Evolutionary conservation across 2,888 invertebrate genomes (phyloP).

Genomic region (Dicycla oo): DNA sequence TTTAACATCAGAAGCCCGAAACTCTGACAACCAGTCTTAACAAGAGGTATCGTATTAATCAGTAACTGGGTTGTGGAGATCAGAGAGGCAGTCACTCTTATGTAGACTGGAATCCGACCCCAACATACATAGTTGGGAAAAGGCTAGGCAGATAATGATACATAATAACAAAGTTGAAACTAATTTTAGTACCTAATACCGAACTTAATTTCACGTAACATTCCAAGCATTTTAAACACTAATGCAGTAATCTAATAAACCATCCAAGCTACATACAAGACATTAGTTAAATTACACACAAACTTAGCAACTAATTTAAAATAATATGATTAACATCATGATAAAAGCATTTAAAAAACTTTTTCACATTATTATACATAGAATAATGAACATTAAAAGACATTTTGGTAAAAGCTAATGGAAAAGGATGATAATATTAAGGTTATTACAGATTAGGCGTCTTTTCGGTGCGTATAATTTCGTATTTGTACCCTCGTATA

Average conservation of each 20-base stretch:
- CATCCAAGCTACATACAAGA: not conserved
- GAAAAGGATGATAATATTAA: not conserved
- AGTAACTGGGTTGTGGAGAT: no score
- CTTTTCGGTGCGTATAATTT: not conserved
- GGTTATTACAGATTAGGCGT: no score
- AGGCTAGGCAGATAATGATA: no score
- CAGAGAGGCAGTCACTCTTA: no score
- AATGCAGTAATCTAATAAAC: slow-evolving; percentile 22
- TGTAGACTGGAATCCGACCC: no score
- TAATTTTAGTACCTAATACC: not conserved
- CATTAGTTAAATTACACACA: slow-evolving; percentile 4
- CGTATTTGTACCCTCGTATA: not conserved
- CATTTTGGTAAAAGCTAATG: slow-evolving; percentile 9
- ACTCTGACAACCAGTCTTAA: no score
- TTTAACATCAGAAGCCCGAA: no score
- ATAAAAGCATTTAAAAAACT: slow-evolving; percentile 11
- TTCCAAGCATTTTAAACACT: slow-evolving; percentile 8
- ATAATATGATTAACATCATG: slow-evolving; percentile 1
- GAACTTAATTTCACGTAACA: not conserved
- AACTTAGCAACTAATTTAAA: not conserved
- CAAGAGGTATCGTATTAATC: no score
- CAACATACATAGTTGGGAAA: no score
- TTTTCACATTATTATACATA: slow-evolving; percentile 1
- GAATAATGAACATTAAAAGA: slow-evolving; percentile 7
- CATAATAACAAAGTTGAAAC: not conserved